Evolutionary conservation across 2,113 vertebrate genomes (phyloP), one percentile per base, ranked within the genome.

Genomic region (Pteronura brasiliensis): DNA sequence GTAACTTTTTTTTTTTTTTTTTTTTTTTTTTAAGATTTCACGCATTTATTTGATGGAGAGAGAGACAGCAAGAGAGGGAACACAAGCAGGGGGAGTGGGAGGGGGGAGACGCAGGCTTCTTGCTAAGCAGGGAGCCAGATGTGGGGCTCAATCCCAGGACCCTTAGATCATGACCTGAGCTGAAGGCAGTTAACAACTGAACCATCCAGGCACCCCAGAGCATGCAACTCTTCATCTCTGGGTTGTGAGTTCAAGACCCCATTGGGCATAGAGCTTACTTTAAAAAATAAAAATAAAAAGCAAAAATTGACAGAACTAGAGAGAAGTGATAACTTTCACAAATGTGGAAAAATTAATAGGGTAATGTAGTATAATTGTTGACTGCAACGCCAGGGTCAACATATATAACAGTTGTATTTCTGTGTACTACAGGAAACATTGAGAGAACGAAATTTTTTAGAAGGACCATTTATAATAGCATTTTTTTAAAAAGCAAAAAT

Each of bases 401-500:
- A 59, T 15, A 34, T 7, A 11, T 27, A 82, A 63, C 55, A 63
- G 1, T 31, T 61, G 6, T 82, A 82, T 82, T 88, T 83, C 20
- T 74, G 6, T 61, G 14, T 63, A 52, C 23, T 29, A 36, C 12
- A 80, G 5, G 57, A 89, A 81, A 52, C 52, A 49, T 82, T 61
- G 47, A 47, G 49, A 67, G 12, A 36, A 29, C 36, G 49, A 71
- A 59, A 39, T 36, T 44, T 88, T 94, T 81, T 20, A 79, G 47
- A 87, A 82, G 65, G 83, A 96, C 79, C 23, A 93, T 39, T 57
- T 94, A 69, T 94, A 94, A 69, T 39, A 92, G 90, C 76, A 79
- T 96, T 74, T 44, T 88, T 44, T 96, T 93, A 61, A 95, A 77
- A 86, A 89, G 17, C 63, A 94, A 88, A 94, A 61, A 31, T 9